Base-by-base conservation (phyloP, 2,797 vertebrate genomes). In the Enteromius afrohamiltoni region DNA sequence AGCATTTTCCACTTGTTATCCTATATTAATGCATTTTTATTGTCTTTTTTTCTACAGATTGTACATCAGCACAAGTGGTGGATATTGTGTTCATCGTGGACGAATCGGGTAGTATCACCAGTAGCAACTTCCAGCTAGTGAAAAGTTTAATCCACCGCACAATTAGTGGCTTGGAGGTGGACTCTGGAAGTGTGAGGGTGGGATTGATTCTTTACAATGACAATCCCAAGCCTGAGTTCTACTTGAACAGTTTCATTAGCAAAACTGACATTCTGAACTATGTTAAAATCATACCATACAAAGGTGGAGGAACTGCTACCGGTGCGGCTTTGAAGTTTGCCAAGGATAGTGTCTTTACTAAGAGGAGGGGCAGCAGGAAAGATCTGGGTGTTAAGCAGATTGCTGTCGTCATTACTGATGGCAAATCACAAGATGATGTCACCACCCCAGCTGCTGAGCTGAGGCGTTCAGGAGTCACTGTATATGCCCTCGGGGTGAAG, bases 31-130 rank as follows among this genome's bases (percentile, higher is more conserved):
- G 16, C 68, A 7, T 69, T 21, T 80, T 16, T 88, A 19, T 78
- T 82, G 87, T 31, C 21, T 86, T 55, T 16, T 83, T 75, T 37
- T 37, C 80, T 75, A 67, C 90, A 97, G 96, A 92, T 29, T 97
- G 96, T 84, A 90, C 47, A 70, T 88, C 75, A 55, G 93, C 93
- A 3, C 86, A 91, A 51, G 10, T 95, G 8, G 94, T 95, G 0
- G 96, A 96, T 87, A 88, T 96, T 2, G 96, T 95, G 3, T 97
- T 97, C 87, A 93, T 97, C 8, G 87, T 96, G 51, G 96, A 97
- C 23, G 94, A 95, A 58, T 96, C 96, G 0, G 91, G 89, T 79
- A 94, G 92, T 67, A 93, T 91, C 0, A 84, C 89, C 19, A 45
- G 64, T 0, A 0, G 16, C 2, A 94, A 95, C 84, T 97, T 96